Base-by-base conservation (phyloP, 2,888 invertebrate species). In the Drosophila nr. perissopoda region DNA sequence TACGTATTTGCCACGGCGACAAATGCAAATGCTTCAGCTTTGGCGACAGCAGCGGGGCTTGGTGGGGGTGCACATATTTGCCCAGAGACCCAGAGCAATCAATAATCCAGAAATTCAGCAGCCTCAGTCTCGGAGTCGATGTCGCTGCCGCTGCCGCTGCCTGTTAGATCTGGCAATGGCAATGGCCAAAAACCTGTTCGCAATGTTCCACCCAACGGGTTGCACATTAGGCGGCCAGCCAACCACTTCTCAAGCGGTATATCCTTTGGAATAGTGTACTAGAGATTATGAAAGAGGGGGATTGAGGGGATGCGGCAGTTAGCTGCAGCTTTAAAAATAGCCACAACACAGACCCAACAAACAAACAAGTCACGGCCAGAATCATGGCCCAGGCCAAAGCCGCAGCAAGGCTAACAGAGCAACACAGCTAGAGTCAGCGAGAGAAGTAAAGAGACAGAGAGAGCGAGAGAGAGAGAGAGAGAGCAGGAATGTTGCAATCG, bases 61-160 rank as follows among this genome's bases (percentile, higher is more conserved):
- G 49, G 29, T 29, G 52, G 46, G 16, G 21, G 54, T 63, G 60
- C 70, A 76, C 74, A 74, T 69, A 81, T 84, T 85, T 68, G 85
- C 85, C 89, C 85, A 89, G 81, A 85, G 82, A 85, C 89, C 89
- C 82, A 85, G 82, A 85, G 89, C 89, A 89, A 85, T 85, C 89
- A 89, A 85, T 85, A 89, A 88, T 81, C 73, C 80, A 61, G 70
- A 75, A 77, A 58, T 75, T 54, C 68, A 73, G 76, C 71, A 61
- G 76, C 31, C 36, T 38, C 63, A 25, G 42, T 58, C 40, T 8
- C n/a, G 48, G 51, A 51, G 46, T 61, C 31, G 63, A 57, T 54
- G 53, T 13, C 25, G 31, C 5, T 18, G 34, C 4, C 10, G 52
- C 49, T 51, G 42, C 66, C 25, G 48, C 56, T 67, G 70, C 63